Percentiles rank a stretch among this genome's conserved stretches.
These are phyloP conservation scores for Volucella bombylans DNA, from an alignment of 2,888 invertebrate species.

Conservation along the genomic window DNA sequence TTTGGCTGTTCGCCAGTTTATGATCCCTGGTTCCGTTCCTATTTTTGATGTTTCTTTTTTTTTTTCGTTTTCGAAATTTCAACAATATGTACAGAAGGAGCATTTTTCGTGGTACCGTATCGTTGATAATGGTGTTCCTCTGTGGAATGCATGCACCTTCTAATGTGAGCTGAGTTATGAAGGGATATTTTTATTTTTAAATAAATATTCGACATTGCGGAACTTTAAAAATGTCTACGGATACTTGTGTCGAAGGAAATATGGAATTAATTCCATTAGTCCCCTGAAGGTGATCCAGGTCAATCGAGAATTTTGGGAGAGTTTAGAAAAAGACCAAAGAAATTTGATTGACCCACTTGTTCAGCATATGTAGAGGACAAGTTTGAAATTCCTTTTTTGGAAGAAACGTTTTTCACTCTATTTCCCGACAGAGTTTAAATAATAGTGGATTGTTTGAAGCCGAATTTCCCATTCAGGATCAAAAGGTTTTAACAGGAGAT, in stretches of 20 bases:
- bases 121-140: slow-evolving; percentile 10
- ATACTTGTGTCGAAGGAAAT: slow-evolving; percentile 41
- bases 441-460: no score
- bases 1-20: slow-evolving; percentile 66
- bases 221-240: slow-evolving; percentile 26
- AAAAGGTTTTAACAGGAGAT: no score
- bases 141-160: slow-evolving; percentile 30
- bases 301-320: slow-evolving; percentile 8
- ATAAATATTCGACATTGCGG: slow-evolving; percentile 15
- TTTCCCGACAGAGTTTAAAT: no score
- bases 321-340: background rate
- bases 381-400: no score
- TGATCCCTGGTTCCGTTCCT: background rate
- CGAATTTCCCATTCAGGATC: no score
- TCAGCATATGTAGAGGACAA: no score
- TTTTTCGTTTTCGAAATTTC: slow-evolving; percentile 26
- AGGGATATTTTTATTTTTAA: slow-evolving; percentile 31
- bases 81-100: slow-evolving; percentile 43
- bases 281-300: slow-evolving; percentile 15
- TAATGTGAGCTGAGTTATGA: slow-evolving; percentile 37
- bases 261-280: slow-evolving; percentile 60
- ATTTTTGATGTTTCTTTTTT: background rate
- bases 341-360: no score
- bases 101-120: slow-evolving; percentile 23
- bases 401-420: no score